Base-by-base conservation (phyloP, 2,113 vertebrate genomes). In the Mandrillus leucophaeus region DNA sequence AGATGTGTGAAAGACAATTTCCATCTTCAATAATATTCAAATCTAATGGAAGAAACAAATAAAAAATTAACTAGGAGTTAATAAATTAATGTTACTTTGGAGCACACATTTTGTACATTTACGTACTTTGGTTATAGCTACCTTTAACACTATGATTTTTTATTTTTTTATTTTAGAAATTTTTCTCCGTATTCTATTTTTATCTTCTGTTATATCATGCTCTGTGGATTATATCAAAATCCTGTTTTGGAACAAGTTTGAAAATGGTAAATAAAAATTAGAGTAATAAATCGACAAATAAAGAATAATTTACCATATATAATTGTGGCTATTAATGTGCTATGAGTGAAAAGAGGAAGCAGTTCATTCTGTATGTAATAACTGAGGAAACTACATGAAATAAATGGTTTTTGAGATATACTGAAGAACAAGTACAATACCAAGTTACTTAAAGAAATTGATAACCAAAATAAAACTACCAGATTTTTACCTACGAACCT, bases 21-120 rank as follows among this genome's bases (percentile, higher is more conserved):
- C 40, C 14, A 57, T 85, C 20, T 79, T 94, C 52, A 95, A 40
- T 38, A 92, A 70, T 30, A 93, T 70, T 78, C 2, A 72, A 93
- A 59, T 78, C 2, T 68, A 88, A 25, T 93, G 73, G 81, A 83
- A 97, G 40, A 90, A 83, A 95, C 16, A 85, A 59, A 90, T 32
- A 20, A 73, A 70, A 96, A 81, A 95, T 96, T 93, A 84, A 90
- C 13, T 87, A 25, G 43, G 40, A 82, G 50, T 9, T 18, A 88
- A 73, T 66, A 6, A 11, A 40, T 80, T 83, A 92, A 61, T 27
- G 61, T 73, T 88, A 90, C 18, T 88, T 86, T 45, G 8, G 8
- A 11, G 17, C 13, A 83, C 2, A 79, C 0, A 32, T 66, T 90
- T 81, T 89, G 5, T n/a, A 43, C 20, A 82, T 57, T 93, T 88